Base-by-base conservation (phyloP, 2,797 vertebrate species). In the Manis crassicaudata region DNA sequence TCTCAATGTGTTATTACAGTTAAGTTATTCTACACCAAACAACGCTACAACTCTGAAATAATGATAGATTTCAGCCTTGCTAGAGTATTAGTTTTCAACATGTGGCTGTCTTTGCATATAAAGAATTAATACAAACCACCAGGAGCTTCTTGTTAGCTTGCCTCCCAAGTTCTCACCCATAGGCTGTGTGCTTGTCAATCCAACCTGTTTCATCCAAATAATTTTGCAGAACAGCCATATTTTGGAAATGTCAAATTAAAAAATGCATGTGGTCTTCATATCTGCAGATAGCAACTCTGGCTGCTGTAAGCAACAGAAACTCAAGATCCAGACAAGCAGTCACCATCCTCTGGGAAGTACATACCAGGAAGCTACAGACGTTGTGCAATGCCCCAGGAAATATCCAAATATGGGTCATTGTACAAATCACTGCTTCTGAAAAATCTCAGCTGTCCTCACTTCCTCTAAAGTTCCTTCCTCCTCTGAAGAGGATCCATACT, bases 31-130 rank as follows among this genome's bases (percentile, higher is more conserved):
- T 95, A 90, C 65, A 84, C 83, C 96, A 96, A 97, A 95, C 95
- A 97, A 96, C 87, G 97, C 95, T 97, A 97, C 97, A 97, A 97
- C 94, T 96, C 96, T 82, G 97, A 97, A 97, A 97, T 97, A 97
- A 97, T 98, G 93, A 96, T 70, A 97, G 92, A 97, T 85, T 94
- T 95, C 96, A 92, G 92, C 46, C 93, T 92, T 92, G 83, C 90
- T 92, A 37, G 65, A 95, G 96, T 97, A 96, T 98, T 96, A 96
- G 95, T 72, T 95, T 97, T 93, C 87, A 92, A 86, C 65, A 68
- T 11, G 62, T 52, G 65, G 80, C 97, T 96, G 46, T 76, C 92
- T 96, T 97, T 90, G 86, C 97, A 94, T 94, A 80, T 93, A 95
- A 93, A 97, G 91, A 97, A 98, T 94, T 93, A 97, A 95, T 93